Evolutionary conservation across 64 coral and sea anemone genomes (phyloP).

Genomic region (Pachyseris speciosa): DNA sequence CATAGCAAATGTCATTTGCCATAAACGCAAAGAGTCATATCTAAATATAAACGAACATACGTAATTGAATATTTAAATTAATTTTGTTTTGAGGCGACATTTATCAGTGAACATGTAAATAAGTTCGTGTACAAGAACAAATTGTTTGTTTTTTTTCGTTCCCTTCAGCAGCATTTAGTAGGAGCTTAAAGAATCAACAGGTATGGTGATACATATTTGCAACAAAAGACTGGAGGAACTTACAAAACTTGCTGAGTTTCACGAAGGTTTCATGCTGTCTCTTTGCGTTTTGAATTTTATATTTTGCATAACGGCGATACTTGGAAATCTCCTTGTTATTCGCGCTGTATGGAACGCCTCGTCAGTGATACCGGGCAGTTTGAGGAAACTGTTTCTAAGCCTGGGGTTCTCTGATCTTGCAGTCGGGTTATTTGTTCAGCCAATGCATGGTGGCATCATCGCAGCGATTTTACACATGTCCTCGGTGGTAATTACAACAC

Average conservation of each 20-base stretch:
- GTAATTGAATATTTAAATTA: too few species aligned
- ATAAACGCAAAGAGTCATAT: too few species aligned
- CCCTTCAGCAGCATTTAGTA: too few species aligned
- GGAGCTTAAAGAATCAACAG: neutral
- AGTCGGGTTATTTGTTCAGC: constrained; percentile 33
- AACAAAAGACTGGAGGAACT: neutral
- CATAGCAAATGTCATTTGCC: too few species aligned
- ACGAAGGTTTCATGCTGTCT: neutral
- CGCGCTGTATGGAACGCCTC: neutral
- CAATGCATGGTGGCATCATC: constrained; percentile 10
- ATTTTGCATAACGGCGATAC: neutral
- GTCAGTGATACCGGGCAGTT: neutral
- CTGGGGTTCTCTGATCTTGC: constrained; percentile 56
- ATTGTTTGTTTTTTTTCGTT: too few species aligned
- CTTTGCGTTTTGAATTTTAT: neutral
- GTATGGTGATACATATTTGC: neutral
- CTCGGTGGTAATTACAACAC: neutral
- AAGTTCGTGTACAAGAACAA: too few species aligned
- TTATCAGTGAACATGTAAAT: too few species aligned
- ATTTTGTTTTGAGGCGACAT: too few species aligned
- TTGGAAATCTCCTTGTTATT: constrained; percentile 42
- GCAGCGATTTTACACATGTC: neutral
- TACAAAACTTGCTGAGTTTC: neutral
- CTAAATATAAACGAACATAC: too few species aligned
- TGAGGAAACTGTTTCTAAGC: constrained; percentile 8